Conservation (phyloP, 2,888 invertebrate genomes). For the Smittia sp. region DNA sequence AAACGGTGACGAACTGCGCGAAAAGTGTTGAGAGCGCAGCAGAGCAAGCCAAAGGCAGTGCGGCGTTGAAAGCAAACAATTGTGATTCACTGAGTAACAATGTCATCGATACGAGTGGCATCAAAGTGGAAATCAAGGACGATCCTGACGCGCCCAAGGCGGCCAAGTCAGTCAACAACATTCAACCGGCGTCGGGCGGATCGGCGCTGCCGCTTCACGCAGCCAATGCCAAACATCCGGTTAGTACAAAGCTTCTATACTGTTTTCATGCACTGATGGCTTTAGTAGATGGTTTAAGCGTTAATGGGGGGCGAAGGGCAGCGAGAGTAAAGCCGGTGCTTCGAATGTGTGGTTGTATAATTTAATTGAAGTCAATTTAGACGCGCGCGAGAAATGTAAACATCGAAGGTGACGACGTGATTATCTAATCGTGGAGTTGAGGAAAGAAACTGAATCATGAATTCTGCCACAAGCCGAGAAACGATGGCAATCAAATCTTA, state of each 20-base stretch:
- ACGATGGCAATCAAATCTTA: background rate
- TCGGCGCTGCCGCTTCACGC: constrained; percentile 16
- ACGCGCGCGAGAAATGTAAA: background rate
- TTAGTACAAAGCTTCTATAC: background rate
- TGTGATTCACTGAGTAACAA: background rate
- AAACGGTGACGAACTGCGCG: background rate
- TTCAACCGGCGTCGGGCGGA: constrained; percentile 11
- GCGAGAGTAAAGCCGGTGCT: background rate
- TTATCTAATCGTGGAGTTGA: background rate
- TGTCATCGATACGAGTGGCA: constrained; percentile 12
- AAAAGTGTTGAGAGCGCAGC: background rate
- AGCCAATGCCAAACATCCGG: constrained; percentile 27
- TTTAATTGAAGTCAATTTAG: background rate
- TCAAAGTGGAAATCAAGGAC: constrained; percentile 15
- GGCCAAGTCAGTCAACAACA: background rate
- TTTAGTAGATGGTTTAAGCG: background rate
- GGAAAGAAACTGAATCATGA: background rate
- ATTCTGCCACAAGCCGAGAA: background rate
- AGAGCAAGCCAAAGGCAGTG: background rate
- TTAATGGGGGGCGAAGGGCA: background rate
- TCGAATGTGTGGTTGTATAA: background rate
- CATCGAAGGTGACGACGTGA: background rate
- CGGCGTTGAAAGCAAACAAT: background rate
- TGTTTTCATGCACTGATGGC: constrained; percentile 2
- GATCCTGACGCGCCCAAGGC: constrained; percentile 26